These are phyloP conservation scores for Megalops atlanticus DNA, from an alignment of 2,113 vertebrate species.

Conservation along the genomic window DNA sequence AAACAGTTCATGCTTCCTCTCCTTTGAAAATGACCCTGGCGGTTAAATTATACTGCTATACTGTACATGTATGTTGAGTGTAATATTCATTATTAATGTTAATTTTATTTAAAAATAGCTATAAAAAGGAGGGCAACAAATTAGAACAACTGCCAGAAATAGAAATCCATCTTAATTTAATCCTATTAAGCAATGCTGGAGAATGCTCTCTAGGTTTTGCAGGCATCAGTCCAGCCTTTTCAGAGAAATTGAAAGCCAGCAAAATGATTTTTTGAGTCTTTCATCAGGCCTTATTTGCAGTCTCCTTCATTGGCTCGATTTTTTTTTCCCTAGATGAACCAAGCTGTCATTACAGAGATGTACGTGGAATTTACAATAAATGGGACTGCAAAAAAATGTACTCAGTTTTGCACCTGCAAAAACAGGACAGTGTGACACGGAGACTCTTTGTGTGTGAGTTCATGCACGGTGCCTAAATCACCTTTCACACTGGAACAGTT, in stretches of 20 bases:
- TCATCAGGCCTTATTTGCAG: not conserved
- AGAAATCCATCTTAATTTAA: not conserved
- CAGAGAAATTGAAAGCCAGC: not conserved
- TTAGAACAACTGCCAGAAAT: not conserved
- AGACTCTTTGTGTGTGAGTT: too few relatives aligned
- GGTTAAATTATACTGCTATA: too few relatives aligned
- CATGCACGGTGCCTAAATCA: too few relatives aligned
- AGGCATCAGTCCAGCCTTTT: not conserved
- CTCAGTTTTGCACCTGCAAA: not conserved
- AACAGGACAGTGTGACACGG: not conserved
- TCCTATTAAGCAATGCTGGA: not conserved
- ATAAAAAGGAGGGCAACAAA: too few relatives aligned
- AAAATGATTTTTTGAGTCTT: not conserved
- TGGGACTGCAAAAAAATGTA: not conserved
- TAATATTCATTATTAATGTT: too few relatives aligned
- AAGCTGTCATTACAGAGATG: not conserved
- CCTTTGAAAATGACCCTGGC: too few relatives aligned
- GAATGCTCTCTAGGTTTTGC: not conserved
- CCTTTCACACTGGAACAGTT: too few relatives aligned
- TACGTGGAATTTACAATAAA: not conserved
- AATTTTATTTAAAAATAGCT: too few relatives aligned
- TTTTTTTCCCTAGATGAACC: not conserved
- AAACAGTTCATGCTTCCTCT: too few relatives aligned
- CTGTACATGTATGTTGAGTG: too few relatives aligned
- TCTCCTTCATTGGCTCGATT: not conserved